phyloP scores from a whole-genome alignment of 2,888 invertebrate species.

The Exephanes ischioxanthus region DNA sequence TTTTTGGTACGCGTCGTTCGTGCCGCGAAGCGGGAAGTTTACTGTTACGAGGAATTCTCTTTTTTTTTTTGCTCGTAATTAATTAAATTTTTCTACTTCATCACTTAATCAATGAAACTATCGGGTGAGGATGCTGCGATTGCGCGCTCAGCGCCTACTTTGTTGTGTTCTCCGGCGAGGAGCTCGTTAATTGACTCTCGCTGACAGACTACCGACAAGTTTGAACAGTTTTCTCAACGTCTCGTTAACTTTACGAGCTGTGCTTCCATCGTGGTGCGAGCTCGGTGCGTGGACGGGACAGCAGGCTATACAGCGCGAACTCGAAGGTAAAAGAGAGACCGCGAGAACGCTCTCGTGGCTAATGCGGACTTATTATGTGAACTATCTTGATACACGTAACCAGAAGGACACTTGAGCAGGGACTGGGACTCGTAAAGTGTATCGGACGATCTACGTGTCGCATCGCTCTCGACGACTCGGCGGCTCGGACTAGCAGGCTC shows the following conservation, averaged over 20 bases:
- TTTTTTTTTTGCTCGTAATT: neutral
- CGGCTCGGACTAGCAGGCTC: constrained; percentile 79
- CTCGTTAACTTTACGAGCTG: constrained; percentile 63
- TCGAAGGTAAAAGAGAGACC: constrained; percentile 64
- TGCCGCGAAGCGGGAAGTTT: constrained; percentile 50
- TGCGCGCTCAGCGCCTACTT: constrained; percentile 31
- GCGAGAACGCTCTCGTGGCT: constrained; percentile 64
- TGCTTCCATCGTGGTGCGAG: neutral
- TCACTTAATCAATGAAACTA: constrained; percentile 15
- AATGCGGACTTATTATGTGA: constrained; percentile 70
- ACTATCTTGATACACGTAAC: constrained; percentile 79
- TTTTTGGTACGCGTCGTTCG: constrained; percentile 22
- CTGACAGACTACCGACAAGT: constrained; percentile 62
- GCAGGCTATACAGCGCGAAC: constrained; percentile 36
- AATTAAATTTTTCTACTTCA: neutral
- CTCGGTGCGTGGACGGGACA: constrained; percentile 44
- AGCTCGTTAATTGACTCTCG: constrained; percentile 59
- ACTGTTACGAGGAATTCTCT: constrained; percentile 17
- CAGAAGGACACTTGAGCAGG: constrained; percentile 79
- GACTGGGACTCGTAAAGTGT: constrained; percentile 76
- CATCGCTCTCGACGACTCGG: constrained; percentile 78
- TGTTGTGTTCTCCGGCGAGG: neutral
- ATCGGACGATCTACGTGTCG: constrained; percentile 81
- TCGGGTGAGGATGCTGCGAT: neutral
- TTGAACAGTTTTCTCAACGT: constrained; percentile 53